Percentiles rank a stretch among this genome's conserved stretches.
phyloP scores from a whole-genome alignment of 2,888 invertebrate genomes.

The Tachina lurida region DNA sequence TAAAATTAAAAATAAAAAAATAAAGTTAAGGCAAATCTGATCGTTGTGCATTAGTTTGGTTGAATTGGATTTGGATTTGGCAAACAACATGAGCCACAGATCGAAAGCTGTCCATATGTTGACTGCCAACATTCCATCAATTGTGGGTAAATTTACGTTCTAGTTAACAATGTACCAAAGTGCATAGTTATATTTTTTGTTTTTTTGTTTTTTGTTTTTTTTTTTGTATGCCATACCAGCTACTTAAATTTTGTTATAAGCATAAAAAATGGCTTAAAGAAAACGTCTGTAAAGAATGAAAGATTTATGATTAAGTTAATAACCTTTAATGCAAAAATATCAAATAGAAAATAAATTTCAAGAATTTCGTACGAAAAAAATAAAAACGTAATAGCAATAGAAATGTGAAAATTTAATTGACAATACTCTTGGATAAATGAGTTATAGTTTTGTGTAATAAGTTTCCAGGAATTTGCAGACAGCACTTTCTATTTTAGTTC shows the following conservation, averaged over 20 bases:
- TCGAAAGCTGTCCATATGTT: slow-evolving; percentile 72
- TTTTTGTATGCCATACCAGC: slow-evolving; percentile 21
- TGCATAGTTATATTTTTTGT: slow-evolving; percentile 34
- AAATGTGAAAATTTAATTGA: slow-evolving; percentile 41
- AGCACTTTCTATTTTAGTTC: slow-evolving; percentile 55
- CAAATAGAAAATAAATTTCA: slow-evolving; percentile 50
- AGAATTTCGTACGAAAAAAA: not conserved
- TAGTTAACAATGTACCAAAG: slow-evolving; percentile 61
- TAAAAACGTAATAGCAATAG: not conserved
- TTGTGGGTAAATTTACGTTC: slow-evolving; percentile 70
- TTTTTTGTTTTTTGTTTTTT: not conserved
- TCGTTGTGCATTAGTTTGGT: slow-evolving; percentile 66
- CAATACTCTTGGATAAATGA: slow-evolving; percentile 4
- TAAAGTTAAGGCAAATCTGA: slow-evolving; percentile 66
- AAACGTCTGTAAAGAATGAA: slow-evolving; percentile 29
- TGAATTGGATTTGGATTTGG: slow-evolving; percentile 48
- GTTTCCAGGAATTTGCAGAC: slow-evolving; percentile 38
- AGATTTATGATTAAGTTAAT: slow-evolving; percentile 67
- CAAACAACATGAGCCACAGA: slow-evolving; percentile 64
- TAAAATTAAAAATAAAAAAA: slow-evolving; percentile 6
- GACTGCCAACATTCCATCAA: slow-evolving; percentile 73
- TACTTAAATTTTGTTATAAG: slow-evolving; percentile 47
- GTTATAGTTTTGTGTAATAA: slow-evolving; percentile 13
- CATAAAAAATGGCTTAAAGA: slow-evolving; percentile 13
- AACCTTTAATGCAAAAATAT: slow-evolving; percentile 59